phyloP scores from a whole-genome alignment of 2,888 invertebrate species.

The Thysanoteuthis rhombus region DNA sequence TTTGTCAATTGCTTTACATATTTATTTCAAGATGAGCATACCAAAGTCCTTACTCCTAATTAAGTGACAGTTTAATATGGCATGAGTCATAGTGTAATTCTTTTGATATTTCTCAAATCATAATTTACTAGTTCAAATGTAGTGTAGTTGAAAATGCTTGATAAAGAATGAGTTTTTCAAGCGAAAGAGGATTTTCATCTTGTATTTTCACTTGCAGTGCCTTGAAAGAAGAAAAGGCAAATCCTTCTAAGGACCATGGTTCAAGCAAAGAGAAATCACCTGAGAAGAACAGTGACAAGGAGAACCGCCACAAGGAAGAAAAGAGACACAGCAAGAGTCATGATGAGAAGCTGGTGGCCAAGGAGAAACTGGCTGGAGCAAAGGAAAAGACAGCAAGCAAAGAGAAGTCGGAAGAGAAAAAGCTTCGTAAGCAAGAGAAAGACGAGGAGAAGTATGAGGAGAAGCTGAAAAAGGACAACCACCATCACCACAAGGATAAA shows the following conservation, averaged over 20 bases:
- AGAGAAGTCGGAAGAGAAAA: constrained; percentile 33
- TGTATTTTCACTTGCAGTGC: constrained; percentile 21
- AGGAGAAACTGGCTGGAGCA: constrained; percentile 35
- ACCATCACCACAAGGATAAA: constrained; percentile 40
- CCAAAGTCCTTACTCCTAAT: no score
- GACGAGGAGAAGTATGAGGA: constrained; percentile 34
- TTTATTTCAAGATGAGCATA: no score
- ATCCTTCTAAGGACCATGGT: not conserved
- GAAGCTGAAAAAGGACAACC: constrained; percentile 40
- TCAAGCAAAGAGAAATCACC: constrained; percentile 24
- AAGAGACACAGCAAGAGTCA: constrained; percentile 37
- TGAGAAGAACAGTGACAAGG: constrained; percentile 37
- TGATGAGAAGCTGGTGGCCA: constrained; percentile 32
- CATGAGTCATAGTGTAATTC: no score
- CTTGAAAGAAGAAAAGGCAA: constrained; percentile 21
- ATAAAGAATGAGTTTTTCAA: no score
- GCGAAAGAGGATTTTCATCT: not conserved
- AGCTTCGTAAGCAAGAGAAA: constrained; percentile 28
- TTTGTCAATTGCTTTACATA: no score
- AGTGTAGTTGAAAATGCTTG: no score
- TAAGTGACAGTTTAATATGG: no score
- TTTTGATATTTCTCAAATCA: no score
- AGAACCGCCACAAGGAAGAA: constrained; percentile 40
- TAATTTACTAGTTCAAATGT: no score
- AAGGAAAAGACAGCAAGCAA: constrained; percentile 38